Evolutionary conservation across 2,113 vertebrate species (phyloP).

Genomic region (Zosterops lateralis): DNA sequence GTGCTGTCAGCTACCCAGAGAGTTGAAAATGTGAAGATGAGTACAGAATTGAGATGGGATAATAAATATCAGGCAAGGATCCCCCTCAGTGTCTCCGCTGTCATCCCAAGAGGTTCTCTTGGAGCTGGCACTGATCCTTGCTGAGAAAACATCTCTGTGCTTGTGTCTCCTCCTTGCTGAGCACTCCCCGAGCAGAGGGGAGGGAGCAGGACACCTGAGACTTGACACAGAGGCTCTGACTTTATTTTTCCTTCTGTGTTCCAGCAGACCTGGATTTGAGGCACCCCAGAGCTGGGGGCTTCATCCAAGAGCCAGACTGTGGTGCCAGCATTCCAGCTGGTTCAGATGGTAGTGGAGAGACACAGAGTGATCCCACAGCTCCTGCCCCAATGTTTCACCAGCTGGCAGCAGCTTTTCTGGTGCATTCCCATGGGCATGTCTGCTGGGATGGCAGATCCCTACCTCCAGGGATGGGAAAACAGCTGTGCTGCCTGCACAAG

Average conservation of each 20-base stretch:
- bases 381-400: neutral
- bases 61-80: neutral
- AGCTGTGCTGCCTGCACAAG: no score
- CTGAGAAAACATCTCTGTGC: neutral
- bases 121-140: neutral
- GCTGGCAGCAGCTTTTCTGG: neutral
- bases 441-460: neutral
- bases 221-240: rapidly evolving
- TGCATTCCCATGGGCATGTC: rapidly evolving
- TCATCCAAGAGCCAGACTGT: rapidly evolving
- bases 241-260: neutral
- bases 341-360: neutral
- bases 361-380: neutral
- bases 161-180: neutral
- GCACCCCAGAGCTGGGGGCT: neutral
- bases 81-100: neutral
- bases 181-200: neutral
- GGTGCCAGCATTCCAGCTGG: no score
- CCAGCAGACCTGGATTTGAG: neutral
- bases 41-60: neutral
- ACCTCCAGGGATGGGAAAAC: neutral
- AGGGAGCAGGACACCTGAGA: neutral
- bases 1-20: neutral
- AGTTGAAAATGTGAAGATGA: neutral
- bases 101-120: rapidly evolving